phyloP scores from a whole-genome alignment of 2,797 vertebrate genomes.

The Sciaenops ocellatus region DNA sequence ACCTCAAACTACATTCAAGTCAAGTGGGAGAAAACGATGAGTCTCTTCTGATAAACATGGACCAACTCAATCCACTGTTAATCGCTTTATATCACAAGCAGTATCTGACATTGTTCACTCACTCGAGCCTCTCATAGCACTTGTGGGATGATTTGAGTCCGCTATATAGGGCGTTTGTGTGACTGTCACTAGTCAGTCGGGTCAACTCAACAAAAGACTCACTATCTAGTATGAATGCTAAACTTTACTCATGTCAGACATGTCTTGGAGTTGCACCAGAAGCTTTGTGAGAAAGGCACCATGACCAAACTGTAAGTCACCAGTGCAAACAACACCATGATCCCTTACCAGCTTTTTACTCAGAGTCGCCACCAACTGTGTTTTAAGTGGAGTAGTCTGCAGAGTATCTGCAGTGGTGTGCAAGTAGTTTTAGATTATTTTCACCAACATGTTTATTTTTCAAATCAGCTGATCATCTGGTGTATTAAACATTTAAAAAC shows the following conservation, averaged over 20 bases:
- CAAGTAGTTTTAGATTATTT: background rate
- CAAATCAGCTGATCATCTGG: too few relatives aligned
- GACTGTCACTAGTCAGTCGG: background rate
- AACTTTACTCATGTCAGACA: background rate
- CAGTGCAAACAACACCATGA: background rate
- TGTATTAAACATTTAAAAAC: background rate
- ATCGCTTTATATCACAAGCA: too few relatives aligned
- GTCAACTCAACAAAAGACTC: background rate
- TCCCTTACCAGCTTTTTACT: background rate
- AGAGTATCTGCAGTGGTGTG: background rate
- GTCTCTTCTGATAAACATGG: background rate
- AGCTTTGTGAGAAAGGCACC: background rate
- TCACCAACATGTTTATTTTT: background rate
- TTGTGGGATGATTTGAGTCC: background rate
- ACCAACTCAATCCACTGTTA: background rate
- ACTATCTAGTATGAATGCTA: background rate
- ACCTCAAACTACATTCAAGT: background rate
- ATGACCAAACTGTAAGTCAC: background rate
- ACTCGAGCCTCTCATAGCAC: background rate
- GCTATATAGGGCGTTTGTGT: too few relatives aligned
- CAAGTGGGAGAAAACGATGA: background rate
- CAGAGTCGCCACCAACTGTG: background rate
- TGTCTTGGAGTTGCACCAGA: too few relatives aligned
- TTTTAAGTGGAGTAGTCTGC: background rate
- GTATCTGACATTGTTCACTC: background rate